Evolutionary conservation across 2,888 invertebrate genomes (phyloP).

Genomic region (Tromatobia lineatoria): DNA sequence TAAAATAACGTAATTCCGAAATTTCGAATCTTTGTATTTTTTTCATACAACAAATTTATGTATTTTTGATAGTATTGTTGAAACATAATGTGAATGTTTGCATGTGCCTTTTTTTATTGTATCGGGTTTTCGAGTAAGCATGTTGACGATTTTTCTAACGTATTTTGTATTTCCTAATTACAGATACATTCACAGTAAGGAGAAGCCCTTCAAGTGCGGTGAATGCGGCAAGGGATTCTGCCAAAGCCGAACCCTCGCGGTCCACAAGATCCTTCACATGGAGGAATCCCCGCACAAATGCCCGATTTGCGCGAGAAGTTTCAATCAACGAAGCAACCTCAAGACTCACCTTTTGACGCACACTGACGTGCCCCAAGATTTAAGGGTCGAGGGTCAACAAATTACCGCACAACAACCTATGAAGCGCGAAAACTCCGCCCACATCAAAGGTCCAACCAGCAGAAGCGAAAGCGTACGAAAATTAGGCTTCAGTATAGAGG

Average conservation of each 20-base stretch:
- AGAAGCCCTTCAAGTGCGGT: slow-evolving; percentile 98
- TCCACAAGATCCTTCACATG: slow-evolving; percentile 97
- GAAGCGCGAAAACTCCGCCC: slow-evolving; percentile 49
- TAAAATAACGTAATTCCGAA: too few species aligned
- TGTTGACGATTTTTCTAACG: too few species aligned
- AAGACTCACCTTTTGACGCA: slow-evolving; percentile 96
- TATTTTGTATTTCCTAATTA: slow-evolving; percentile 33
- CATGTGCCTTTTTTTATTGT: too few species aligned
- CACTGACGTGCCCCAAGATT: slow-evolving; percentile 88
- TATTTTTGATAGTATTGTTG: too few species aligned
- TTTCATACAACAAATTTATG: too few species aligned
- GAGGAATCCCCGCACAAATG: slow-evolving; percentile 98
- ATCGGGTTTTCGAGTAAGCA: too few species aligned
- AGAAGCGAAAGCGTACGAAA: slow-evolving; percentile 83
- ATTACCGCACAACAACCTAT: slow-evolving; percentile 20
- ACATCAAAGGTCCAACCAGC: slow-evolving; percentile 50
- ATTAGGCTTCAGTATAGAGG: slow-evolving; percentile 94
- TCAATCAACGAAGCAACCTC: slow-evolving; percentile 96
- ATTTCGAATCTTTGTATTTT: neutral
- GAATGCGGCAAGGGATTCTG: slow-evolving; percentile 99
- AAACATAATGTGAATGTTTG: too few species aligned
- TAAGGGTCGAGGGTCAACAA: slow-evolving; percentile 76
- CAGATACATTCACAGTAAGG: slow-evolving; percentile 99
- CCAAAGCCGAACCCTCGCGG: slow-evolving; percentile 97
- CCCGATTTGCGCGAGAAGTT: slow-evolving; percentile 94